Percentiles rank a stretch among this genome's conserved stretches.
phyloP scores from a whole-genome alignment of 2,113 vertebrate species.

The Lepisosteus oculatus region DNA sequence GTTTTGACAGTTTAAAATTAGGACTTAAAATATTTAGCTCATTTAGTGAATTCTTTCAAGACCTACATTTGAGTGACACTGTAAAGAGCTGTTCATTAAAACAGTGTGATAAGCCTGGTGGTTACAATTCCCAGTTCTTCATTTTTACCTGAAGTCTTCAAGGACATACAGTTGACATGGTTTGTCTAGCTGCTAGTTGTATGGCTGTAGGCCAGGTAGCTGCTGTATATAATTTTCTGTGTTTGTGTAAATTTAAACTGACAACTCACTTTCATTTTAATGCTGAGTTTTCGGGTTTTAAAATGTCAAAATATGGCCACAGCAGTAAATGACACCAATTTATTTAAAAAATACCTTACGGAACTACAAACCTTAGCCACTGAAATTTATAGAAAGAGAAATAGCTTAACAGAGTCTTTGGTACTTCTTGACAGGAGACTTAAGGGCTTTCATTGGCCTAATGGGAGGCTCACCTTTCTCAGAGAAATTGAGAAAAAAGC shows the following conservation, averaged over 20 bases:
- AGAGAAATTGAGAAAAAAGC: neutral
- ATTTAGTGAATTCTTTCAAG: slow-evolving; percentile 20
- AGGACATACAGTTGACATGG: slow-evolving; percentile 68
- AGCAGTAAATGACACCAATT: slow-evolving; percentile 41
- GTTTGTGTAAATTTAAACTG: slow-evolving; percentile 73
- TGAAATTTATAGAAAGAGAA: neutral
- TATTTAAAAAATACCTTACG: slow-evolving; percentile 1
- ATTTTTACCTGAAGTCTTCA: slow-evolving; percentile 70
- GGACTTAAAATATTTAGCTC: neutral
- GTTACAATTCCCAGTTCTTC: slow-evolving; percentile 49
- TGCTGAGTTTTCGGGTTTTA: slow-evolving; percentile 57
- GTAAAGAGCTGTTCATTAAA: slow-evolving; percentile 41
- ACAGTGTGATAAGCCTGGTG: slow-evolving; percentile 31
- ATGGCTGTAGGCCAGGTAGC: slow-evolving; percentile 72
- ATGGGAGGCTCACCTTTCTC: neutral
- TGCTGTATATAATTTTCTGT: slow-evolving; percentile 62
- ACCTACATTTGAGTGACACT: slow-evolving; percentile 32
- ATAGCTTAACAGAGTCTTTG: neutral
- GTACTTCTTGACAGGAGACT: neutral
- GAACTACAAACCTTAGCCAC: neutral
- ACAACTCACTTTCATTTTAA: slow-evolving; percentile 61
- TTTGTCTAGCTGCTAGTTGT: slow-evolving; percentile 60
- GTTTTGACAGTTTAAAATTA: slow-evolving; percentile 8
- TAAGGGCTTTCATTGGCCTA: neutral
- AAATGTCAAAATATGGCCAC: slow-evolving; percentile 47